Percentiles rank a stretch among this genome's conserved stretches.
Evolutionary conservation across 2,113 vertebrate species (phyloP).

Genomic region (Procavia capensis): DNA sequence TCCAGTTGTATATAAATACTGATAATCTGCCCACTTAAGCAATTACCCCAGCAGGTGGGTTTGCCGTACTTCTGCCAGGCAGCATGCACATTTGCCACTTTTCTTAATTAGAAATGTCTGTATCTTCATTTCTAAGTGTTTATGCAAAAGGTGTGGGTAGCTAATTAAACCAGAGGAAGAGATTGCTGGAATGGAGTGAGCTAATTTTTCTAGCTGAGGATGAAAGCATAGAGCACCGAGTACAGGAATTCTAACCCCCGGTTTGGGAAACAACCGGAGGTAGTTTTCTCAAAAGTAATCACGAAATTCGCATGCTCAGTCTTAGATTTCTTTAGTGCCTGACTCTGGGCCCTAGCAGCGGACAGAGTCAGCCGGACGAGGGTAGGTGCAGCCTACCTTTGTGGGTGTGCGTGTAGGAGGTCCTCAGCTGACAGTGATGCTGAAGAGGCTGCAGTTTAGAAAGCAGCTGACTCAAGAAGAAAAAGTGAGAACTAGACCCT

Average conservation of each 20-base stretch:
- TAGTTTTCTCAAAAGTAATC: background rate
- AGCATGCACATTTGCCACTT: background rate
- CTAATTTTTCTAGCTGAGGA: background rate
- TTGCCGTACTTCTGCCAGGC: background rate
- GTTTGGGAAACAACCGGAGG: background rate
- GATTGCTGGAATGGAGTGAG: background rate
- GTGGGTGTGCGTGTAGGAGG: background rate
- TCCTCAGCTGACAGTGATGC: background rate
- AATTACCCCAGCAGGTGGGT: slow-evolving; percentile 11
- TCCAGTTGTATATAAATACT: background rate
- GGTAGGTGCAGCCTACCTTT: background rate
- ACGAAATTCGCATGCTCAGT: background rate
- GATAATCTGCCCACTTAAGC: background rate
- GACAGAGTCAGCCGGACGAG: background rate
- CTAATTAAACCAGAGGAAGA: slow-evolving; percentile 28
- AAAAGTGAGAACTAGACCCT: background rate
- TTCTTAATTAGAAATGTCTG: slow-evolving; percentile 21
- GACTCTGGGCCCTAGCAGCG: too few species aligned
- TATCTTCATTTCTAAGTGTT: slow-evolving; percentile 28
- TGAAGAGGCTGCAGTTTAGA: background rate
- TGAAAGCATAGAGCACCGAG: background rate
- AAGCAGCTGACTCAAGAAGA: background rate
- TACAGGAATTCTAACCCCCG: background rate
- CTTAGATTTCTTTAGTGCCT: background rate
- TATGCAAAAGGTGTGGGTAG: background rate